phyloP scores from a whole-genome alignment of 2,888 invertebrate species.

The Kryphioiulus occultus region DNA sequence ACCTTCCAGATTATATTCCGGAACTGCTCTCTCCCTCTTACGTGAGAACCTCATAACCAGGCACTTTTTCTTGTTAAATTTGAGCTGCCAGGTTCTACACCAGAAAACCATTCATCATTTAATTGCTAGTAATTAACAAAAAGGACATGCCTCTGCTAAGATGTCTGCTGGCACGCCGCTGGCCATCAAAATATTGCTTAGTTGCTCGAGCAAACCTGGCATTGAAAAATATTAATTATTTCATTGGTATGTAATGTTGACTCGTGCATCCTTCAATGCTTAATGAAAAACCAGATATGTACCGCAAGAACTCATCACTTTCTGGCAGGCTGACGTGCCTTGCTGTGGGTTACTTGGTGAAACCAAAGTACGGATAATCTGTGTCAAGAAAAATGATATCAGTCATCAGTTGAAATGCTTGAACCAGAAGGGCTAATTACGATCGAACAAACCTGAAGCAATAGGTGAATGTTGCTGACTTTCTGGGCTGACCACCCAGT shows the following conservation, averaged over 20 bases:
- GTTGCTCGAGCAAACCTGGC: conserved; percentile 72
- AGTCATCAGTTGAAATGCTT: neutral
- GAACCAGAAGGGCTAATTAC: neutral
- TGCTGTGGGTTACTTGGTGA: conserved; percentile 92
- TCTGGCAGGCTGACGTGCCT: conserved; percentile 80
- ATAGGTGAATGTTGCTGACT: conserved; percentile 90
- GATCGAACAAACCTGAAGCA: conserved; percentile 74
- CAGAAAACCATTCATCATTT: too few species aligned
- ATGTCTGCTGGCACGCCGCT: conserved; percentile 97
- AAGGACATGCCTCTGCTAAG: conserved; percentile 73
- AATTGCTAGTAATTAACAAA: too few species aligned
- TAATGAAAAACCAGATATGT: conserved; percentile 56
- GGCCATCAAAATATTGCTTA: conserved; percentile 93
- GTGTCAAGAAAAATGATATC: conserved; percentile 44
- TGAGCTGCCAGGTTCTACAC: too few species aligned
- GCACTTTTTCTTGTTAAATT: too few species aligned
- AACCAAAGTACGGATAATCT: conserved; percentile 82
- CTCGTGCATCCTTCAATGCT: neutral
- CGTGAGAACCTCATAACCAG: too few species aligned
- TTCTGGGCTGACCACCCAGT: conserved; percentile 90
- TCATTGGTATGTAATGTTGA: neutral
- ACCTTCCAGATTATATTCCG: too few species aligned
- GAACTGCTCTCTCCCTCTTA: too few species aligned
- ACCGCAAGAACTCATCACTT: conserved; percentile 84
- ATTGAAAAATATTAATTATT: neutral